Conservation (phyloP, 2,888 invertebrate genomes). For the Protodeltote pygarga region DNA sequence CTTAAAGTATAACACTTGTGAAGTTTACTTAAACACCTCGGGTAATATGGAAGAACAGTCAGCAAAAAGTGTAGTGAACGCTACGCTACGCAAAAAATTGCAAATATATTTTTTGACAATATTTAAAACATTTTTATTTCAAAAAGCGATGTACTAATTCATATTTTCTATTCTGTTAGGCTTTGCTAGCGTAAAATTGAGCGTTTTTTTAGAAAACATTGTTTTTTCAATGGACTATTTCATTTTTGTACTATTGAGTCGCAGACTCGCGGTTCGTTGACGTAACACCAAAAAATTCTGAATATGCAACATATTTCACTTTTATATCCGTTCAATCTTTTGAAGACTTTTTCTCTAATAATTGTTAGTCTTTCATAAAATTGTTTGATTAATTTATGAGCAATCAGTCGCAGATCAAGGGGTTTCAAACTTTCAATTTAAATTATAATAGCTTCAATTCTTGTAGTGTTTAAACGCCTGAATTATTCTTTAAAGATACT, state of each 20-base stretch:
- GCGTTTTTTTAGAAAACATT: slow-evolving; percentile 11
- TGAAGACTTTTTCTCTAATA: not conserved
- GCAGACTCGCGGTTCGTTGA: slow-evolving; percentile 17
- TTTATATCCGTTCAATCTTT: no score
- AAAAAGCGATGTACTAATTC: slow-evolving; percentile 6
- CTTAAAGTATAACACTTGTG: no score
- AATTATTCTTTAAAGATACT: slow-evolving; percentile 17
- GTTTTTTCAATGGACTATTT: slow-evolving; percentile 16
- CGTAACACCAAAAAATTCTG: slow-evolving; percentile 13
- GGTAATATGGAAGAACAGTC: no score
- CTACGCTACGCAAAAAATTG: not conserved
- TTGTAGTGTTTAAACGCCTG: slow-evolving; percentile 5
- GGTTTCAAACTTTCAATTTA: not conserved
- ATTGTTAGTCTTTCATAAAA: slow-evolving; percentile 1
- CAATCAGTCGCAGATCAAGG: not conserved
- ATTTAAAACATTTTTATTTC: not conserved
- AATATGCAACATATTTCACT: not conserved
- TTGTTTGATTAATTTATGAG: not conserved
- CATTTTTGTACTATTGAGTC: slow-evolving; percentile 9
- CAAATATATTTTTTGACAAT: slow-evolving; percentile 2
- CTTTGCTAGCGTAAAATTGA: slow-evolving; percentile 9
- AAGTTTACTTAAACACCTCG: no score
- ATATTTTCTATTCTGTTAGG: slow-evolving; percentile 30
- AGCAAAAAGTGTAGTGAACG: no score
- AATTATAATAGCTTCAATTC: slow-evolving; percentile 2